A percentile compares a stretch with the other conserved stretches of the same genome.
phyloP scores from a whole-genome alignment of 1,140 invertebrate species.

The Chironomus striatipennis region DNA sequence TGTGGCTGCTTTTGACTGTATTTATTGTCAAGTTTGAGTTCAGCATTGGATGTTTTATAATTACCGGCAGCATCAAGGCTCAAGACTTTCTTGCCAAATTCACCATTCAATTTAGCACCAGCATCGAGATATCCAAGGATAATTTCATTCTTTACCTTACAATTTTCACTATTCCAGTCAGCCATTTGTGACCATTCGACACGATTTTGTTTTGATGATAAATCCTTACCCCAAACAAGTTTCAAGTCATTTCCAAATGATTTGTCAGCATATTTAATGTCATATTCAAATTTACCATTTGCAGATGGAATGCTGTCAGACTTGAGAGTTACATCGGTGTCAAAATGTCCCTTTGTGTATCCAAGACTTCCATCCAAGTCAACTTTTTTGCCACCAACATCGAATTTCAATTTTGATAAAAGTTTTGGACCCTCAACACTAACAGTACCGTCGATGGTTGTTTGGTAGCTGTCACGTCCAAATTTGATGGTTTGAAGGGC shows the following conservation, averaged over 20 bases:
- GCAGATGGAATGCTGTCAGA: neutral
- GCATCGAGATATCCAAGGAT: constrained; percentile 26
- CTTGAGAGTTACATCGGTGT: neutral
- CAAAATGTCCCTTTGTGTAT: neutral
- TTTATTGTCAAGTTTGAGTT: constrained; percentile 30
- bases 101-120: neutral
- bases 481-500: neutral
- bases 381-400: neutral
- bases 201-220: constrained; percentile 44
- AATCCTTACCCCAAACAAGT: constrained; percentile 52
- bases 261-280: constrained; percentile 34
- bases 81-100: neutral
- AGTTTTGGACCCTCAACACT: neutral
- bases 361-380: constrained; percentile 1
- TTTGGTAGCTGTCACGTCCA: neutral
- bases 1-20: constrained; percentile 31
- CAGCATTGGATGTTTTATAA: constrained; percentile 14
- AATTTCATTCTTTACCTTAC: constrained; percentile 41
- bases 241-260: constrained; percentile 43
- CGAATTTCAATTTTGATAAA: neutral
- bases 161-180: constrained; percentile 45
- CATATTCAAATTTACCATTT: constrained; percentile 38
- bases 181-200: constrained; percentile 28
- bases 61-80: neutral
- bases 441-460: neutral